phyloP scores from a whole-genome alignment of 2,888 invertebrate species.

The Eudasyphora cyanicolor region DNA sequence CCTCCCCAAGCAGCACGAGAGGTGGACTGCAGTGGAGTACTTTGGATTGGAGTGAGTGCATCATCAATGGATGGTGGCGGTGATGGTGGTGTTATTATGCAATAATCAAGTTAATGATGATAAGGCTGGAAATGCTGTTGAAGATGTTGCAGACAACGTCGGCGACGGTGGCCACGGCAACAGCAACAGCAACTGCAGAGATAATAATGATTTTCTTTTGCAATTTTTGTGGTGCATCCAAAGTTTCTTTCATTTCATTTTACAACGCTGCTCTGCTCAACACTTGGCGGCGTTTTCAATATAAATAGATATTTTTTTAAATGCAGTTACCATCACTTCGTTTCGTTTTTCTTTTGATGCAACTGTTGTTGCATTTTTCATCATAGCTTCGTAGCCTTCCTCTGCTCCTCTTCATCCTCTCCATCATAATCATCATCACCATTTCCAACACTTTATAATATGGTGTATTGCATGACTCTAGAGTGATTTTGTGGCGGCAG shows the following conservation, averaged over 20 bases:
- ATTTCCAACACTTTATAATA: no score
- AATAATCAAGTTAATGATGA: slow-evolving; percentile 10
- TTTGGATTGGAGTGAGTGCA: background rate
- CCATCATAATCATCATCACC: background rate
- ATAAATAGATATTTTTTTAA: background rate
- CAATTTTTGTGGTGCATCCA: slow-evolving; percentile 51
- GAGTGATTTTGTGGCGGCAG: background rate
- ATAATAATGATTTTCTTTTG: slow-evolving; percentile 59
- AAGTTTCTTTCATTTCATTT: background rate
- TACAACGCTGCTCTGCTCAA: background rate
- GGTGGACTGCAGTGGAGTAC: background rate
- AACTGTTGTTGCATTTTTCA: background rate
- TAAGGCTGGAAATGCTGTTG: background rate
- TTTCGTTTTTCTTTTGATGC: background rate
- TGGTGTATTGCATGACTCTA: background rate
- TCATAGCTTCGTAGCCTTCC: no score
- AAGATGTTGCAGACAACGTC: background rate
- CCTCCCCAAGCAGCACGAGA: background rate
- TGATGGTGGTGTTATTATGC: background rate
- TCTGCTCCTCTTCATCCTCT: background rate
- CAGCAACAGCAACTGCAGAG: slow-evolving; percentile 12
- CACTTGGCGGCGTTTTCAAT: background rate
- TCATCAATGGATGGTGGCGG: background rate
- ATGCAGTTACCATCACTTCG: slow-evolving; percentile 28
- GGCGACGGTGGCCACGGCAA: slow-evolving; percentile 25